Percentiles rank a stretch among this genome's conserved stretches.
Evolutionary conservation across 1,140 invertebrate genomes (phyloP).

Genomic region (Rhynchophorus ferrugineus): DNA sequence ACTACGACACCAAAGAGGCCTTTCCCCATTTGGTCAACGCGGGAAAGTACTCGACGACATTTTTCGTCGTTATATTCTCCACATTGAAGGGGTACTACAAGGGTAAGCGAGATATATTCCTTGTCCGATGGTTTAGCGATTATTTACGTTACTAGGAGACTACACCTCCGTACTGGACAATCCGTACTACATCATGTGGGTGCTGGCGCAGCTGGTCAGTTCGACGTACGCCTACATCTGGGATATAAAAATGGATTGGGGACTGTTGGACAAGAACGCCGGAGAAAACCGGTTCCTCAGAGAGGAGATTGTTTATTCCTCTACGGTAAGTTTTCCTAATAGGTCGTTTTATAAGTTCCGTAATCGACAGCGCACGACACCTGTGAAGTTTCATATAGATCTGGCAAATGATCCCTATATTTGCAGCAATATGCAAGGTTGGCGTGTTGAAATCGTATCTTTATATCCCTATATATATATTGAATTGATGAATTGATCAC

Average conservation of each 20-base stretch:
- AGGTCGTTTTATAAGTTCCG: too few relatives aligned
- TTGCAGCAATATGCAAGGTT: too few relatives aligned
- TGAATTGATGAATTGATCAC: too few relatives aligned
- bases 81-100: constrained; percentile 49
- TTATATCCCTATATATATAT: background rate
- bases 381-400: background rate
- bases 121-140: constrained; percentile 41
- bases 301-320: constrained; percentile 72
- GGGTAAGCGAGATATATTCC: constrained; percentile 23
- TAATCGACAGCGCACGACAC: background rate
- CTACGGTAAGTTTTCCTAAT: constrained; percentile 54
- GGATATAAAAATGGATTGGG: constrained; percentile 99
- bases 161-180: constrained; percentile 58
- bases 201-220: constrained; percentile 64
- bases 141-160: constrained; percentile 44
- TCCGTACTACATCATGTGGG: constrained; percentile 76
- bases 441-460: too few relatives aligned
- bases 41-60: constrained; percentile 97
- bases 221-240: constrained; percentile 84
- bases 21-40: constrained; percentile 97
- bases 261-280: constrained; percentile 81
- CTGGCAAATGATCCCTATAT: background rate
- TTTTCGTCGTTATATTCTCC: constrained; percentile 85
- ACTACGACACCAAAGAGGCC: constrained; percentile 77
- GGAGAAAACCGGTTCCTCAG: constrained; percentile 74